These are phyloP conservation scores for Corythornis madagascariensis DNA, from an alignment of 2,113 vertebrate species.

Conservation along the genomic window DNA sequence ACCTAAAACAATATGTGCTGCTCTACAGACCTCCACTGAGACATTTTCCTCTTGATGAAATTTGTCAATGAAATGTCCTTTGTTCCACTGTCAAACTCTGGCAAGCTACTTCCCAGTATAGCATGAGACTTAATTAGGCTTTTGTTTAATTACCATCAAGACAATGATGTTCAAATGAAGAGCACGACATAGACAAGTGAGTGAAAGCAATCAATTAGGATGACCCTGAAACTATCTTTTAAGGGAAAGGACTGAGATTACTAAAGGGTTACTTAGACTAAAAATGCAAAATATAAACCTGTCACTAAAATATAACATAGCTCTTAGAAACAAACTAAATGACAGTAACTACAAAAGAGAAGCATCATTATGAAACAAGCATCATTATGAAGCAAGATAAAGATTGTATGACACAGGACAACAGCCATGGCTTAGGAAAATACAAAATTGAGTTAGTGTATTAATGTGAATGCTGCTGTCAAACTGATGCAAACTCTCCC, in stretches of 20 bases:
- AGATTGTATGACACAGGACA: background rate
- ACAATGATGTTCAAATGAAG: constrained; percentile 1
- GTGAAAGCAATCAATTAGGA: constrained; percentile 38
- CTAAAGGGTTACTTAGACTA: background rate
- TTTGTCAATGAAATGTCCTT: constrained; percentile 16
- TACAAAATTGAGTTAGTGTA: background rate
- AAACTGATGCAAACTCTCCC: background rate
- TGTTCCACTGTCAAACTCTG: constrained; percentile 44
- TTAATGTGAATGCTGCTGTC: background rate
- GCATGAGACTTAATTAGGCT: background rate
- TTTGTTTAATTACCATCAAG: constrained; percentile 51
- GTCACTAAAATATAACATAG: background rate
- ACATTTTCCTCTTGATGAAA: constrained; percentile 18
- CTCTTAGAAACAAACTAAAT: background rate
- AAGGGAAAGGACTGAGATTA: background rate
- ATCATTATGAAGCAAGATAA: background rate
- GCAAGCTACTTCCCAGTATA: constrained; percentile 19
- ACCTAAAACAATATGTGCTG: background rate
- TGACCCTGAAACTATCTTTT: background rate
- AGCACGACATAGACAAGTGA: background rate
- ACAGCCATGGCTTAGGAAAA: background rate
- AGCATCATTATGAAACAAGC: background rate
- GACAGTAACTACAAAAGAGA: background rate
- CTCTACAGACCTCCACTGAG: constrained; percentile 30
- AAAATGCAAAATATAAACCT: background rate